phyloP scores from a whole-genome alignment of 2,113 vertebrate genomes.

The Urocitellus parryii region DNA sequence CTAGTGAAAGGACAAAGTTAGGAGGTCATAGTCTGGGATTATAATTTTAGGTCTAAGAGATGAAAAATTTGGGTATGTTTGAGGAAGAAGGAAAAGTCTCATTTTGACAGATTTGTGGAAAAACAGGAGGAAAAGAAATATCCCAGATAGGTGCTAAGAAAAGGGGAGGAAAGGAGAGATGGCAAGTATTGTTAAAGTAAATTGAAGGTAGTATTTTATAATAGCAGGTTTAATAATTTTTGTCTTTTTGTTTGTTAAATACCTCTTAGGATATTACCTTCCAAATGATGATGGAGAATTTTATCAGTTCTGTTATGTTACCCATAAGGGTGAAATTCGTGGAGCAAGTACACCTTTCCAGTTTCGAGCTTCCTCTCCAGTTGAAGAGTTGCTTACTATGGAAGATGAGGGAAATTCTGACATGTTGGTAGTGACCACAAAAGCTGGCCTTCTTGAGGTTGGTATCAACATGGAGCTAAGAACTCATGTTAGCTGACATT shows the following conservation, averaged over 20 bases:
- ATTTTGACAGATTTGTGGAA: conserved; percentile 23
- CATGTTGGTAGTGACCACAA: conserved; percentile 98
- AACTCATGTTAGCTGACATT: conserved; percentile 1
- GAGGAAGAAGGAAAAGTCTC: background rate
- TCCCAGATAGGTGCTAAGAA: background rate
- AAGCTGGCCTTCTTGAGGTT: conserved; percentile 97
- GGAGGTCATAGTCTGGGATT: background rate
- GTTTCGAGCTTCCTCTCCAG: conserved; percentile 94
- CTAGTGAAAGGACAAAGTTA: background rate
- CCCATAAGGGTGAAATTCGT: conserved; percentile 98
- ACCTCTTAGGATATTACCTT: conserved; percentile 94
- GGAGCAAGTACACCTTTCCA: conserved; percentile 99
- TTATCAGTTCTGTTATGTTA: conserved; percentile 99
- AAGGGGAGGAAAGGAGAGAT: background rate
- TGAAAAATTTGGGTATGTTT: conserved; percentile 20
- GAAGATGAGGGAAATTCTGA: conserved; percentile 98
- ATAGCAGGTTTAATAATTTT: conserved; percentile 51
- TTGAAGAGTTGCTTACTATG: conserved; percentile 97
- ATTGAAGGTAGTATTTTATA: background rate
- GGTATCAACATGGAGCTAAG: conserved; percentile 60
- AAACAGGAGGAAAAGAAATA: background rate
- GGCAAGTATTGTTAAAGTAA: background rate
- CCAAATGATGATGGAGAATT: conserved; percentile 99
- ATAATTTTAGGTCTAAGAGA: background rate
- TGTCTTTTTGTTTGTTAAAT: conserved; percentile 73